Percentiles rank a stretch among this genome's conserved stretches.
These are phyloP conservation scores for Isaurus tuberculatus DNA, from an alignment of 92 coral and sea anemone genomes.

Conservation along the genomic window DNA sequence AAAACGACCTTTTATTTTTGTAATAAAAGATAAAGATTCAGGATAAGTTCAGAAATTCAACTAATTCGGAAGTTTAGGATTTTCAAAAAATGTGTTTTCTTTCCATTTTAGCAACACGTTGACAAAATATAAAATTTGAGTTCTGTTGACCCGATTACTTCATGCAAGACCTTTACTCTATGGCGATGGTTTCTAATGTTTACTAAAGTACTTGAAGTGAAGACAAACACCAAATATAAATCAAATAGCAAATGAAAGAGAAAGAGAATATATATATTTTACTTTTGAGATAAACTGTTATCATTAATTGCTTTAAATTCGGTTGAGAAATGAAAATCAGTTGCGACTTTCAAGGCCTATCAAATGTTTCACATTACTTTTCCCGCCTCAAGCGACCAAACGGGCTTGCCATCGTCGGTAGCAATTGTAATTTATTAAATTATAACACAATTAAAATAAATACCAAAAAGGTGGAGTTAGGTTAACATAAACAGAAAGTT, in stretches of 20 bases:
- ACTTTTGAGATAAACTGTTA: not conserved
- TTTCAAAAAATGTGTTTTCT: not conserved
- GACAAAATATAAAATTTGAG: not conserved
- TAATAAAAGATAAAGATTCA: not conserved
- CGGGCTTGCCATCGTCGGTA: not conserved
- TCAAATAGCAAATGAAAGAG: not conserved
- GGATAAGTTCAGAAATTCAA: not conserved
- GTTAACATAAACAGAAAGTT: no score
- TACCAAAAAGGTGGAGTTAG: no score
- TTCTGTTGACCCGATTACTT: slow-evolving; percentile 39
- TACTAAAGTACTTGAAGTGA: not conserved
- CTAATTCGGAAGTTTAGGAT: not conserved
- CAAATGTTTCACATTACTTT: not conserved
- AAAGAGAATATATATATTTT: not conserved
- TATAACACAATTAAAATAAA: not conserved
- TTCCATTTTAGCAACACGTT: not conserved
- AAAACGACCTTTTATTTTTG: not conserved
- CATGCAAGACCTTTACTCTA: slow-evolving; percentile 33
- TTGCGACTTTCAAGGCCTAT: slow-evolving; percentile 42
- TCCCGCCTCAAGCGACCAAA: not conserved
- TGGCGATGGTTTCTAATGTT: not conserved
- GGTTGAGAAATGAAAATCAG: not conserved
- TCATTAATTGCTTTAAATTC: not conserved
- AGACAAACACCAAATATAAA: not conserved
- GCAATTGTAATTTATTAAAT: not conserved